Percentiles rank a stretch among this genome's conserved stretches.
Evolutionary conservation across 2,888 invertebrate genomes (phyloP).

Genomic region (Callimorpha dominula): DNA sequence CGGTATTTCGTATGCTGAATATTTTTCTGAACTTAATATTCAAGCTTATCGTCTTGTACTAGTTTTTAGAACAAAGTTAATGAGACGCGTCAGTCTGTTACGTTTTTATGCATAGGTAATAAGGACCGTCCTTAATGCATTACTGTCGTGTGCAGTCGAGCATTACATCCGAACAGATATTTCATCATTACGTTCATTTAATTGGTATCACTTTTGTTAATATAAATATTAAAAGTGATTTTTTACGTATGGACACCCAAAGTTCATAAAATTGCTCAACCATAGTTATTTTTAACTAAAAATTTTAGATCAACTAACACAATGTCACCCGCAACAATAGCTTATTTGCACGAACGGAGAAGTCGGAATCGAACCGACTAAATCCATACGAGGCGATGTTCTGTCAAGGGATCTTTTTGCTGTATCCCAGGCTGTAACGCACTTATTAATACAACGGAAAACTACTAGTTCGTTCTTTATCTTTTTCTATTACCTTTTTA

Average conservation of each 20-base stretch:
- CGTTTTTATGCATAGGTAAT: background rate
- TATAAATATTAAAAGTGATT: background rate
- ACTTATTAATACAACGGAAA: too few relatives aligned
- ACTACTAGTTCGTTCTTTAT: too few relatives aligned
- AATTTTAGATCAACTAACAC: too few relatives aligned
- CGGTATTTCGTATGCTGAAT: background rate
- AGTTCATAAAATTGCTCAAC: too few relatives aligned
- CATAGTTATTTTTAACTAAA: too few relatives aligned
- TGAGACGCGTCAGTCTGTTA: background rate
- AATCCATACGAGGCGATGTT: background rate
- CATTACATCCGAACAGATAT: background rate
- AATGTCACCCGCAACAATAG: too few relatives aligned
- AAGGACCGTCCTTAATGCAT: background rate
- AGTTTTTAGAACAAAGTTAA: constrained; percentile 1
- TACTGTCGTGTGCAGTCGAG: constrained; percentile 1
- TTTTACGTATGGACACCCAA: background rate
- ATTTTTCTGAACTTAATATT: background rate
- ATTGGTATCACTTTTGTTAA: background rate
- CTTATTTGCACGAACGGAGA: too few relatives aligned
- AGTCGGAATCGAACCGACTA: background rate
- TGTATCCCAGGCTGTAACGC: too few relatives aligned
- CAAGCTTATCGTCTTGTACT: background rate
- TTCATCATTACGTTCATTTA: constrained; percentile 1
- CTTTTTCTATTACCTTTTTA: too few relatives aligned
- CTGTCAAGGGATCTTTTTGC: too few relatives aligned